Base-by-base conservation (phyloP, 2,797 vertebrate genomes). In the Alectoris magna region DNA sequence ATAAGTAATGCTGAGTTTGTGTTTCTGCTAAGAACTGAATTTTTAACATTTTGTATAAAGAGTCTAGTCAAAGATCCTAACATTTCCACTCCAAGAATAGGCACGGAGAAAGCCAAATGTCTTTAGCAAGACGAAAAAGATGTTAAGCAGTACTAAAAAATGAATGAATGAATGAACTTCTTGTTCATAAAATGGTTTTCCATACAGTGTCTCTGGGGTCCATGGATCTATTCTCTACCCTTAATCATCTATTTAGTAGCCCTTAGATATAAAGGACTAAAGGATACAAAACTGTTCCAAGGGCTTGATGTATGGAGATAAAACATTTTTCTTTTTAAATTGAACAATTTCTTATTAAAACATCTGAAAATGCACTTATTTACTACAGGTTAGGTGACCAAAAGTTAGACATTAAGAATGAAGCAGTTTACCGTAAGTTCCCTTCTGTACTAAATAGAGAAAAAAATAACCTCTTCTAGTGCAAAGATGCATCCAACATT, bases 1-100 rank as follows among this genome's bases (percentile, higher is more conserved):
- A 15, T 71, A 78, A 85, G n/a, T 43, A 92, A 85, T 64, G 88
- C 85, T 90, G 87, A 97, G 68, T 81, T 84, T 78, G 87, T 69
- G 56, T 82, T 96, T 93, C 81, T 64, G 64, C 71, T 68, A 77
- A 34, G 55, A 86, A 46, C 9, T 7, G 43, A 5, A 21, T 12
- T 43, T 93, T 95, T 56, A 88, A 34, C 18, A 48, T 89, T 96
- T 95, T 93, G 66, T 75, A 90, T 90, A 56, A 91, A 74, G 53
- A 91, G 4, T 34, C 19, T 56, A 68, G 22, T 51, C 94, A 90
- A 79, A 55, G 38, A 48, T 29, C 3, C 13, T 88, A 72, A 68
- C 11, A 88, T 87, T 81, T 81, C 44, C 92, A 88, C 72, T 71
- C 4, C 53, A 90, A 64, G 55, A 79, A 55, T 16, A 3, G 19